These are phyloP conservation scores for Dromococcyx pavoninus DNA, from an alignment of 2,797 vertebrate species.

Conservation along the genomic window DNA sequence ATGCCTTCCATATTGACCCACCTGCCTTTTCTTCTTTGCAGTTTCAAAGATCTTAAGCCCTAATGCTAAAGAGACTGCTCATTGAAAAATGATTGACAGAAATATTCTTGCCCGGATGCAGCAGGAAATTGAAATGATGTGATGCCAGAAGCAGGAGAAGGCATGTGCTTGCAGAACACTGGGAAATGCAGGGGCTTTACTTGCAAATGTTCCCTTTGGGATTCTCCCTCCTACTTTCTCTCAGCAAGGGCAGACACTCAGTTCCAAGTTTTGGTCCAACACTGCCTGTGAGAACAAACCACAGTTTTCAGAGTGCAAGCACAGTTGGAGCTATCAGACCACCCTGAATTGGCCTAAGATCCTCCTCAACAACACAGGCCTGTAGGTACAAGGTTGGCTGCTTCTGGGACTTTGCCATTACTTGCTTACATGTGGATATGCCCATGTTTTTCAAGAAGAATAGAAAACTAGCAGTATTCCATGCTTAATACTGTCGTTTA, in stretches of 20 bases:
- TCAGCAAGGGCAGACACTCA: neutral
- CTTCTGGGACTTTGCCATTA: neutral
- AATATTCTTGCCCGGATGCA: neutral
- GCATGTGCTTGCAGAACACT: neutral
- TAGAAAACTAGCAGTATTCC: neutral
- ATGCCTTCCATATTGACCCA: neutral
- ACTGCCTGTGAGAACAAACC: conserved; percentile 37
- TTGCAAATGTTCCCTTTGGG: neutral
- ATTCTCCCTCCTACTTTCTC: conserved; percentile 21
- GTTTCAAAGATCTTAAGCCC: neutral
- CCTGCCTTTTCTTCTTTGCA: neutral
- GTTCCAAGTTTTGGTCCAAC: conserved; percentile 8
- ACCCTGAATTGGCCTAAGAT: neutral
- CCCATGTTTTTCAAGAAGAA: neutral
- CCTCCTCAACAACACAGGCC: neutral
- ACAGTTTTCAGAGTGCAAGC: neutral
- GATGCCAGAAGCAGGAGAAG: conserved; percentile 29
- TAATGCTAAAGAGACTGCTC: neutral
- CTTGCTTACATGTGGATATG: neutral
- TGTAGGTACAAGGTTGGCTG: neutral
- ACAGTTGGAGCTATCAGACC: conserved; percentile 4
- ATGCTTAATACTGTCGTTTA: neutral
- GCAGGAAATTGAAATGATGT: conserved; percentile 32
- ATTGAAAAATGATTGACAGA: neutral
- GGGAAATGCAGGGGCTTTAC: conserved; percentile 38